These are phyloP conservation scores for Eurytoma californica DNA, from an alignment of 2,888 invertebrate genomes.

Conservation along the genomic window DNA sequence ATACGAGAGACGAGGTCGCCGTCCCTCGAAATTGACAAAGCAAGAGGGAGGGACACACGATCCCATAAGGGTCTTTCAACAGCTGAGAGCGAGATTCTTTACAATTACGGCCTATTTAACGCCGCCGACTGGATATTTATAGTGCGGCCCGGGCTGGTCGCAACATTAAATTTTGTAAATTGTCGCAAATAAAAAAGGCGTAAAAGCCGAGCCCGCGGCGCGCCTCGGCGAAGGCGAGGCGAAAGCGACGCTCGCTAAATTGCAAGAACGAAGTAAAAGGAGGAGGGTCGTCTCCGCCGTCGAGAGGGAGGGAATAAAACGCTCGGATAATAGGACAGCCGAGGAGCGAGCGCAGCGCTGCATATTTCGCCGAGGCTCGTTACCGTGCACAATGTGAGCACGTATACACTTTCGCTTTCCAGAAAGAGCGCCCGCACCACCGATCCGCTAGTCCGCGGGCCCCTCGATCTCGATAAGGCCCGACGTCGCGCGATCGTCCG, in stretches of 20 bases:
- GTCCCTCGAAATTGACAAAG: too few relatives aligned
- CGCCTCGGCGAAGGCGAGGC: background rate
- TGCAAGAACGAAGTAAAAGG: constrained; percentile 30
- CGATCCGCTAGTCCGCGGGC: too few relatives aligned
- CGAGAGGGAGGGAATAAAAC: constrained; percentile 33
- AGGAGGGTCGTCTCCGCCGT: constrained; percentile 5
- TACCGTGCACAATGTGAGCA: constrained; percentile 49
- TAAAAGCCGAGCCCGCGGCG: constrained; percentile 4
- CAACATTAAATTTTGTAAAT: constrained; percentile 45
- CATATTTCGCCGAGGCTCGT: constrained; percentile 56
- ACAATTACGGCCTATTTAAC: constrained; percentile 44
- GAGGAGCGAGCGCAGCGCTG: background rate
- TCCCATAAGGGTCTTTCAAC: background rate
- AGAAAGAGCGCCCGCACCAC: background rate
- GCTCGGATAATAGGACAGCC: constrained; percentile 19
- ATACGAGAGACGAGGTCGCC: too few relatives aligned
- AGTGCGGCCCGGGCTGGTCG: constrained; percentile 7
- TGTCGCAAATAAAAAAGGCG: constrained; percentile 38
- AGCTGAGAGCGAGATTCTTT: constrained; percentile 14
- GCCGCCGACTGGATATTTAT: constrained; percentile 31
- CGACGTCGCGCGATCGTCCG: too few relatives aligned
- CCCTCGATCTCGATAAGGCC: too few relatives aligned
- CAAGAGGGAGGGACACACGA: too few relatives aligned
- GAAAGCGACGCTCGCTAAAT: constrained; percentile 24
- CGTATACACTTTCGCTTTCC: constrained; percentile 61